Conservation (phyloP, 2,113 vertebrate species). For the Eonycteris spelaea region DNA sequence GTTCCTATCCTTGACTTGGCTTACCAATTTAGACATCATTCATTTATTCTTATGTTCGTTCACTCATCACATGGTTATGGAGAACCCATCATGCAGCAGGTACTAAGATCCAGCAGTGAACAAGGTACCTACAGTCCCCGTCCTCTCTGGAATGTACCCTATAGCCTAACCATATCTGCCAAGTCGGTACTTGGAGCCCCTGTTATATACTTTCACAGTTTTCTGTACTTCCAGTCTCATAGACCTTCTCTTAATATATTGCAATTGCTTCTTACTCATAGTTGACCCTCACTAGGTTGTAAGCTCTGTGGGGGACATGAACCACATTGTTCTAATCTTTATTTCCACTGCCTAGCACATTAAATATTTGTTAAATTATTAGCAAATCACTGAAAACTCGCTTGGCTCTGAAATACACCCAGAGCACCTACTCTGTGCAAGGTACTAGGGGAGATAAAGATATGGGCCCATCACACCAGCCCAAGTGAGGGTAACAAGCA, state of each 20-base stretch:
- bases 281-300: neutral
- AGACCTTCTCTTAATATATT: neutral
- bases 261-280: neutral
- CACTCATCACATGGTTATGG: neutral
- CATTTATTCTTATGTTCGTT: neutral
- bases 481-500: too few species aligned
- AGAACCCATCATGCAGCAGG: neutral
- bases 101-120: neutral
- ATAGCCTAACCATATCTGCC: neutral
- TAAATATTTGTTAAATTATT: constrained; percentile 17
- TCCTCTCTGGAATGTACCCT: neutral
- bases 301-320: neutral
- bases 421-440: neutral
- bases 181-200: neutral
- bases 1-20: neutral
- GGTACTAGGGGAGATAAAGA: neutral
- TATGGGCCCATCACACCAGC: neutral
- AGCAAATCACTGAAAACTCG: neutral
- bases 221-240: neutral
- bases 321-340: neutral
- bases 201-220: neutral
- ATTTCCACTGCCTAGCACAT: neutral
- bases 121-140: neutral
- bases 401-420: neutral
- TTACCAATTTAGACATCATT: neutral